Conservation (phyloP, 2,888 invertebrate genomes). For the Acanthococcus lagerstroemiae region DNA sequence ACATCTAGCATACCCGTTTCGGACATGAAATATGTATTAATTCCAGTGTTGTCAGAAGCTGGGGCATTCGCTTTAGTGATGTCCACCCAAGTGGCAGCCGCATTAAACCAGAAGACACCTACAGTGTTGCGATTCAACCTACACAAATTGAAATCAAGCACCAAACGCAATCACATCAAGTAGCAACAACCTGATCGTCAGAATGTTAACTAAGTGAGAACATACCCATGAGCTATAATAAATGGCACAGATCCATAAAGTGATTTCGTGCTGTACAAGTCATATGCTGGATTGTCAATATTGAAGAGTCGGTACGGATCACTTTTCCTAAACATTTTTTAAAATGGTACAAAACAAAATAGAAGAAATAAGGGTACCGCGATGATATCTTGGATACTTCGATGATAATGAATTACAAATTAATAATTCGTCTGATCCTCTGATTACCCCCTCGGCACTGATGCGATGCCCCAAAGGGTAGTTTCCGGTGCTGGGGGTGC, state of each 20-base stretch:
- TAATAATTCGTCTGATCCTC: too few species aligned
- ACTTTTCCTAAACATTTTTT: slow-evolving; percentile 41
- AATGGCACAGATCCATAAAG: slow-evolving; percentile 92
- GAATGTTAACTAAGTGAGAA: too few species aligned
- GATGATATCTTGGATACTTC: too few species aligned
- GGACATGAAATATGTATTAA: slow-evolving; percentile 81
- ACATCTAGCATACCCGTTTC: slow-evolving; percentile 90
- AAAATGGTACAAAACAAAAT: too few species aligned
- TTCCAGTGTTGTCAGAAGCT: slow-evolving; percentile 46
- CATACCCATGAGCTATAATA: slow-evolving; percentile 71
- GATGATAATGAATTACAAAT: too few species aligned
- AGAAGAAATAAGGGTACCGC: too few species aligned
- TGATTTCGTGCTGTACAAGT: slow-evolving; percentile 88
- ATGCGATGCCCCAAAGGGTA: too few species aligned
- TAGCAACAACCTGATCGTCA: too few species aligned
- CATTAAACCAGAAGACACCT: slow-evolving; percentile 94
- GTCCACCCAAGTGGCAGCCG: slow-evolving; percentile 98
- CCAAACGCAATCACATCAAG: too few species aligned
- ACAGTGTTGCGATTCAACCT: slow-evolving; percentile 62
- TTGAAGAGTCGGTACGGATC: slow-evolving; percentile 97
- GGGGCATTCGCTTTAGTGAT: slow-evolving; percentile 58
- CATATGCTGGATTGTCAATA: slow-evolving; percentile 97
- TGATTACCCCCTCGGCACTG: too few species aligned
- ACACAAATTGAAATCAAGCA: not conserved
- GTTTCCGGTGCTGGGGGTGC: too few species aligned